These are phyloP conservation scores for Anodontia alba DNA, from an alignment of 2,888 invertebrate species.

Conservation along the genomic window DNA sequence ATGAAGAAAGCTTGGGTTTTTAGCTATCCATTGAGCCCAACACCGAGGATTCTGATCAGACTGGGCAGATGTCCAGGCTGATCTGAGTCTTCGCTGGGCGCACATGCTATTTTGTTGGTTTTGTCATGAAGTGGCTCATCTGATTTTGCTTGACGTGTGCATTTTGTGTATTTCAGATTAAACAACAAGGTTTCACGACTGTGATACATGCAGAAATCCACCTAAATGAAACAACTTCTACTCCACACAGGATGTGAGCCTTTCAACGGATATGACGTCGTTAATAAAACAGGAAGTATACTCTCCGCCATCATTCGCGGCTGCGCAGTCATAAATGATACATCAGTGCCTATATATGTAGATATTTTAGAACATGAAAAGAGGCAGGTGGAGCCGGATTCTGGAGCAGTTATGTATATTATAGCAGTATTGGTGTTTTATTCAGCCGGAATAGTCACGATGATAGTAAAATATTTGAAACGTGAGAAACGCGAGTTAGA, in stretches of 20 bases:
- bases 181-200: not conserved
- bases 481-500: conserved; percentile 76
- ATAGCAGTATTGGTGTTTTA: conserved; percentile 77
- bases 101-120: conserved; percentile 32
- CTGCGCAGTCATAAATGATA: conserved; percentile 53
- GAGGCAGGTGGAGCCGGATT: conserved; percentile 58
- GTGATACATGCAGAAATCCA: not conserved
- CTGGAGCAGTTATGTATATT: conserved; percentile 78
- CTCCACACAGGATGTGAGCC: conserved; percentile 22
- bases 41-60: too few relatives aligned
- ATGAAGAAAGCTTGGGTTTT: too few relatives aligned
- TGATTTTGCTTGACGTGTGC: too few relatives aligned
- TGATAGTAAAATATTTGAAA: conserved; percentile 79
- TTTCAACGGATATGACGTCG: not conserved
- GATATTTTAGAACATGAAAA: conserved; percentile 46
- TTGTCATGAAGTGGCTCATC: too few relatives aligned
- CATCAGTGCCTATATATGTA: conserved; percentile 50
- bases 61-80: too few relatives aligned
- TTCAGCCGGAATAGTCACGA: conserved; percentile 76
- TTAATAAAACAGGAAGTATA: conserved; percentile 7
- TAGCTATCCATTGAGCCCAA: too few relatives aligned
- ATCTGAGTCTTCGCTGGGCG: conserved; percentile 11
- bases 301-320: conserved; percentile 29
- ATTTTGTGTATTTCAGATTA: not conserved
- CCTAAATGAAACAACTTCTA: conserved; percentile 23